Conservation (phyloP, 2,797 vertebrate species). For the Sylvia borin region DNA sequence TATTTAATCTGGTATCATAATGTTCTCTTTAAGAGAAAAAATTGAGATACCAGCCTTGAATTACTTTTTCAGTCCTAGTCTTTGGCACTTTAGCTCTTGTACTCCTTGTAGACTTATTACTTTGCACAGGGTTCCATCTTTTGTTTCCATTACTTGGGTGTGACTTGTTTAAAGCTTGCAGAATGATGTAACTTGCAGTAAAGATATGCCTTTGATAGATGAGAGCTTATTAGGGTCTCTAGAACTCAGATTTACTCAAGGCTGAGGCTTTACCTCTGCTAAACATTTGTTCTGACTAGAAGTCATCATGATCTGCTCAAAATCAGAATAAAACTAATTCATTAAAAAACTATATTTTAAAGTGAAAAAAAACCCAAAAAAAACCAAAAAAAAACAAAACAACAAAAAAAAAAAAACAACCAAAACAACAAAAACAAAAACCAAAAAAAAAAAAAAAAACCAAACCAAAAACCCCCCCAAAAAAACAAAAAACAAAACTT, state of each 20-base stretch:
- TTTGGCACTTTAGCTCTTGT: not conserved
- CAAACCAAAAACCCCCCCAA: no score
- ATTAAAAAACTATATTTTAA: not conserved
- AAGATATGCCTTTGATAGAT: not conserved
- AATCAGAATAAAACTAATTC: not conserved
- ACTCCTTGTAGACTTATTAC: not conserved
- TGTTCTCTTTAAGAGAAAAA: not conserved
- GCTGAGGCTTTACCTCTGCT: not conserved
- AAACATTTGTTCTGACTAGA: not conserved
- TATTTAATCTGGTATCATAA: not conserved
- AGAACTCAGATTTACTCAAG: not conserved
- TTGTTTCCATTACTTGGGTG: not conserved
- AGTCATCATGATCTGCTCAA: not conserved
- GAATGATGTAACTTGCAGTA: not conserved
- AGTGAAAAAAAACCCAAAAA: no score
- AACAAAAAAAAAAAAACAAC: no score
- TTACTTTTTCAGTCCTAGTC: not conserved
- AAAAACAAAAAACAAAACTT: not conserved
- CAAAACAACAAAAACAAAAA: no score
- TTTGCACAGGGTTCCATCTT: not conserved
- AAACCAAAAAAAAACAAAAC: no score
- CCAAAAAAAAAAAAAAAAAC: no score
- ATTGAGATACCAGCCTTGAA: not conserved
- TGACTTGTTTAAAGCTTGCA: not conserved
- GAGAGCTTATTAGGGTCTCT: not conserved